Percentiles rank a stretch among this genome's conserved stretches.
Evolutionary conservation across 92 coral and sea anemone genomes (phyloP).

Genomic region (Parazoanthus darwini): DNA sequence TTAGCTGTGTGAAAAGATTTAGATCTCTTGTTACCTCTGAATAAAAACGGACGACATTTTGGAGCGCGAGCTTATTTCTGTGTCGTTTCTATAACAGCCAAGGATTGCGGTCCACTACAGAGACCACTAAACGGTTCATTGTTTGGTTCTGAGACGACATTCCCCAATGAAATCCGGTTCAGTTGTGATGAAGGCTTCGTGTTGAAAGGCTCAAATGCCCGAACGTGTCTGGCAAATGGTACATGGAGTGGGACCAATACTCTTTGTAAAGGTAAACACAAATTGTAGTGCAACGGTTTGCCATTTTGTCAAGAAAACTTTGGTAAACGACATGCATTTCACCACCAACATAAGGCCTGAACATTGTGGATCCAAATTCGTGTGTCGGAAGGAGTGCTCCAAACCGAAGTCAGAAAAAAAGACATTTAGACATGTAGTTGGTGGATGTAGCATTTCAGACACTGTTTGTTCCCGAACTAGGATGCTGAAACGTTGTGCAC

Average conservation of each 20-base stretch:
- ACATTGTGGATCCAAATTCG: background rate
- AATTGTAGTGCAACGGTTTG: background rate
- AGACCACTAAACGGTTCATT: no score
- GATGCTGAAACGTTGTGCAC: background rate
- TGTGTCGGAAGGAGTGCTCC: background rate
- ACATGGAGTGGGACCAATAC: slow-evolving; percentile 59
- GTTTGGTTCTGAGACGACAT: no score
- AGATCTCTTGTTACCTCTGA: no score
- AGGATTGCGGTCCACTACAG: no score
- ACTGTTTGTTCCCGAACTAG: background rate
- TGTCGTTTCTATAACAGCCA: no score
- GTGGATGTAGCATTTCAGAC: background rate
- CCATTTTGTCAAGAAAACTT: background rate
- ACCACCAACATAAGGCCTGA: background rate
- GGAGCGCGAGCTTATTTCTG: no score
- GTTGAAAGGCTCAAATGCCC: no score
- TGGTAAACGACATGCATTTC: background rate
- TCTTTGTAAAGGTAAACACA: slow-evolving; percentile 42
- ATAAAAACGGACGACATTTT: no score
- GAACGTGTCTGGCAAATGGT: slow-evolving; percentile 61
- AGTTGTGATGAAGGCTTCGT: no score
- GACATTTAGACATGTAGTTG: background rate
- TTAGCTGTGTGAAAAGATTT: no score
- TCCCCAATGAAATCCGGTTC: no score
- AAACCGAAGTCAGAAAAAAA: background rate